Base-by-base conservation (phyloP, 2,888 invertebrate genomes). In the Dryobota labecula region DNA sequence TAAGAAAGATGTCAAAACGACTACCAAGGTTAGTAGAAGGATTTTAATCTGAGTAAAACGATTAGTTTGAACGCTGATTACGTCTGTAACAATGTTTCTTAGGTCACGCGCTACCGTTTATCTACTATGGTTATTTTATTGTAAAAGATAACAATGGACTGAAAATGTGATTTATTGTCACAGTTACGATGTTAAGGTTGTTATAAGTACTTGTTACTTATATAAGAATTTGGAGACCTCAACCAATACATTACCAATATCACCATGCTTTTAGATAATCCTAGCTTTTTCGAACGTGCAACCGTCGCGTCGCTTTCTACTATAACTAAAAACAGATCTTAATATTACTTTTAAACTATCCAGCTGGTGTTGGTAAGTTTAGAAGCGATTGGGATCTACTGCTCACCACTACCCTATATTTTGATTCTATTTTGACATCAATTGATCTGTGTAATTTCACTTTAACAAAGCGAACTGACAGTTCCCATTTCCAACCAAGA, bases 131-230 rank as follows among this genome's bases (percentile, higher is more conserved):
- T 62, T 30, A 57, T 20, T 53, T 51, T 30, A 60, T 76, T 54
- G 24, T 72, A 51, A 43, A 60, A 58, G 60, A 63, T 36, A 70
- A 71, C 75, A 78, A 76, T 78, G 41, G 54, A 2, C 20, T 54
- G 20, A 47, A 30, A n/a, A 70, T 45, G 11, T 63, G 38, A 78
- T 78, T 78, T 77, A 75, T 71, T 41, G 27, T 20, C 33, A 9
- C 53, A 41, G 49, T 30, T 68, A 43, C 38, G 30, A 51, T 27
- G 11, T 53, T 33, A 66, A 24, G 30, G 33, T 53, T 38, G 38
- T 33, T 13, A 24, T 24, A 20, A 41, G 24, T 41, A 43, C 53
- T 36, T 53, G 1, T 45, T 43, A 27, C 49, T 51, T 15, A 30
- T 20, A 27, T 9, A 45, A 15, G 3, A 24, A 47, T 33, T 58